Base-by-base conservation (phyloP, 2,888 invertebrate species). In the Mythimna ferrago region DNA sequence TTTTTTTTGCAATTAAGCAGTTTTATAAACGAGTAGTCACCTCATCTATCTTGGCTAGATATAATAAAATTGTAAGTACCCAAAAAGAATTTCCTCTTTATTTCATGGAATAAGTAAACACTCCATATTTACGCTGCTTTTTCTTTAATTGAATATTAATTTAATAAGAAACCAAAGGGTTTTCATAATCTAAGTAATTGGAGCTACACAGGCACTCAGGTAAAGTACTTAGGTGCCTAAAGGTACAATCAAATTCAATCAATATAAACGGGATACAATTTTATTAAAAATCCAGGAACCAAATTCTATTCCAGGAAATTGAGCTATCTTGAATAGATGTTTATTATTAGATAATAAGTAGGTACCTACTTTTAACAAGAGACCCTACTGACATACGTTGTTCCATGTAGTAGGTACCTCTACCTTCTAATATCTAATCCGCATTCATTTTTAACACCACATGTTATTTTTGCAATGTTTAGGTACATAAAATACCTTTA, bases 1-100 rank as follows among this genome's bases (percentile, higher is more conserved):
- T 48, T 2, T 60, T 5, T 53, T 76, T 76, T 7, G 5, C 53
- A n/a, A 76, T 77, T 54, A 38, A 38, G 64, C 60, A 41, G 48
- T 56, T 70, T 57, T 54, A 54, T 71, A 51, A 61, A 64, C 32
- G 2, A 76, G 48, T 54, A 48, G 53, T 60, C 64, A 76, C 58
- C 38, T 38, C 69, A 75, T 69, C 26, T 56, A 41, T 38, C 21
- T 48, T 16, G 5, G 21, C 21, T 60, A 44, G 16, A 38, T 61
- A 61, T 48, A 44, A 57, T 62, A 32, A 58, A 58, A 35, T n/a
- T 53, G 11, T 75, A 61, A 62, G 32, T 62, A 61, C 21, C 35
- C 44, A 26, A 54, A 63, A 63, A 44, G 2, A 32, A 19, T 5
- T 67, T 57, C 11, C 41, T 19, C 4, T 53, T 57, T 48, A 26